phyloP scores from a whole-genome alignment of 2,888 invertebrate genomes.

The Perithous albicinctus region DNA sequence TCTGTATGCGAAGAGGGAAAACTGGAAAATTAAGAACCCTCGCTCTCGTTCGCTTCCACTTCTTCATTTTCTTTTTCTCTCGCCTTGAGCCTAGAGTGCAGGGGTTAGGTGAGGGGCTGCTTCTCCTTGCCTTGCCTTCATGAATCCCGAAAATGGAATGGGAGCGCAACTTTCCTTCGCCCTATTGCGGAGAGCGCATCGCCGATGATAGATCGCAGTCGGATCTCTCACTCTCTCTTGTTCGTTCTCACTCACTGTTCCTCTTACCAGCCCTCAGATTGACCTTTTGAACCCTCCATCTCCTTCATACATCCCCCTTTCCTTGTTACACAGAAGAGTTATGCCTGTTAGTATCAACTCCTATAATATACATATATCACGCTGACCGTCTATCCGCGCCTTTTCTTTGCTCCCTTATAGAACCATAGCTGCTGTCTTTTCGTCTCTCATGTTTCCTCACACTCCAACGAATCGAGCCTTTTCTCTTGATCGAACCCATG shows the following conservation, averaged over 20 bases:
- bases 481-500: not conserved
- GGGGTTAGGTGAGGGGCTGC: not conserved
- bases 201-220: constrained; percentile 49
- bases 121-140: too few species aligned
- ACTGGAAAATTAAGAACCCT: constrained; percentile 44
- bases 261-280: constrained; percentile 6
- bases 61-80: not conserved
- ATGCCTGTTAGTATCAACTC: constrained; percentile 30
- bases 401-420: not conserved
- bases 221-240: not conserved
- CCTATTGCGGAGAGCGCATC: constrained; percentile 36
- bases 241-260: not conserved
- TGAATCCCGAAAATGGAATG: constrained; percentile 30
- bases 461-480: not conserved
- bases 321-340: constrained; percentile 29
- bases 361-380: constrained; percentile 21
- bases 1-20: not conserved
- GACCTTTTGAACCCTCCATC: constrained; percentile 36
- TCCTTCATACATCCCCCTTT: not conserved
- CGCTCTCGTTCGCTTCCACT: constrained; percentile 3
- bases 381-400: constrained; percentile 2
- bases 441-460: not conserved
- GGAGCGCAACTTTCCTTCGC: constrained; percentile 4
- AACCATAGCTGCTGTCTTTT: not conserved
- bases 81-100: not conserved